Conservation (phyloP, 2,888 invertebrate genomes). For the Diarsia mendica region DNA sequence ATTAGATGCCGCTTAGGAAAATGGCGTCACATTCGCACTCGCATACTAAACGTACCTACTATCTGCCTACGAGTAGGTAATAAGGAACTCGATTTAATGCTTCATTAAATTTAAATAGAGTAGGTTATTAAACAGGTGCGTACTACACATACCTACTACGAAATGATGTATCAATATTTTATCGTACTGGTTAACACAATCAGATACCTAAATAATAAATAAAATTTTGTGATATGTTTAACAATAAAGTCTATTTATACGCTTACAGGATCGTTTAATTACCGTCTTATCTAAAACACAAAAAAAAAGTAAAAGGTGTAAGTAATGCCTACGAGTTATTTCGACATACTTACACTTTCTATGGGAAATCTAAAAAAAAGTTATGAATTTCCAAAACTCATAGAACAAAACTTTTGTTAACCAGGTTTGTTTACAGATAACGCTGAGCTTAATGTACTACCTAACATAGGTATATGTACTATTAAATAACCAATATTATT, state of each 20-base stretch:
- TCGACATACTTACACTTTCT: no score
- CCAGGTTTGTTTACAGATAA: no score
- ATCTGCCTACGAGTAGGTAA: constrained; percentile 7
- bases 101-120: constrained; percentile 9
- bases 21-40: constrained; percentile 51
- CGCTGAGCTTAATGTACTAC: no score
- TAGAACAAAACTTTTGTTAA: no score
- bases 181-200: neutral
- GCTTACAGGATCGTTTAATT: no score
- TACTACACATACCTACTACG: neutral
- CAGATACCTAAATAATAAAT: neutral
- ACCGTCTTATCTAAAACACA: neutral
- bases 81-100: constrained; percentile 41
- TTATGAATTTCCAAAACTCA: no score
- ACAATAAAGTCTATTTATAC: neutral
- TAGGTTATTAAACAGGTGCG: constrained; percentile 7
- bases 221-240: neutral
- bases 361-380: no score
- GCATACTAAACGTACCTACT: constrained; percentile 50
- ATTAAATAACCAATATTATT: neutral
- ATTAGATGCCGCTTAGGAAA: constrained; percentile 55
- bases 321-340: no score
- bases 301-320: neutral
- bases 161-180: neutral
- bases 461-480: neutral